These are phyloP conservation scores for Drosophila lacertosa DNA, from an alignment of 1,140 invertebrate genomes.

Conservation along the genomic window DNA sequence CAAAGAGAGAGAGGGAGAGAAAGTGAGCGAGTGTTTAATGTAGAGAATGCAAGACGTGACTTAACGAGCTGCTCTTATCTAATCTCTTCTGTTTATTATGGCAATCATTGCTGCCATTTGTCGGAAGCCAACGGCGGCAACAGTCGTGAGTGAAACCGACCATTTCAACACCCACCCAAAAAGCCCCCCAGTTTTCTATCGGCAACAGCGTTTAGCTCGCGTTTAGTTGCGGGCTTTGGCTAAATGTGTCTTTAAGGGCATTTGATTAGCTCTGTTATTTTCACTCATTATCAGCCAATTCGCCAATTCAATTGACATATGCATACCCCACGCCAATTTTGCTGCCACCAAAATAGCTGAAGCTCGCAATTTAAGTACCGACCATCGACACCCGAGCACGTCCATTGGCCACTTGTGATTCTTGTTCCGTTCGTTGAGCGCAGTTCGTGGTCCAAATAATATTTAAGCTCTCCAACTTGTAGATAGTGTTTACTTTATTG, in stretches of 20 bases:
- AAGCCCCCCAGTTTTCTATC: conserved; percentile 9
- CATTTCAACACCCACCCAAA: conserved; percentile 57
- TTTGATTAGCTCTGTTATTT: conserved; percentile 27
- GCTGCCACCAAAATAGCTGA: conserved; percentile 14
- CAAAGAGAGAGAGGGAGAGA: neutral
- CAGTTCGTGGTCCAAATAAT: neutral
- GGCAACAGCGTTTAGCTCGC: conserved; percentile 16
- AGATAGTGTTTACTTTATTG: too few relatives aligned
- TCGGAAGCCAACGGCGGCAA: conserved; percentile 68
- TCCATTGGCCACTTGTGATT: conserved; percentile 9
- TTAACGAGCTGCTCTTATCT: conserved; percentile 50
- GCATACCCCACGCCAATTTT: conserved; percentile 25
- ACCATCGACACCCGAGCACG: neutral
- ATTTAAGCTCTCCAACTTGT: too few relatives aligned
- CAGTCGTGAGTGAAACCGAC: conserved; percentile 61
- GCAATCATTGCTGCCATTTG: conserved; percentile 59
- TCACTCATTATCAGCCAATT: conserved; percentile 40
- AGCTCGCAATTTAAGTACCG: conserved; percentile 17
- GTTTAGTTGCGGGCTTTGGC: conserved; percentile 10
- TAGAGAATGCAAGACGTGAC: conserved; percentile 5
- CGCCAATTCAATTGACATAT: conserved; percentile 32
- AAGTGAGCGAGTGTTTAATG: neutral
- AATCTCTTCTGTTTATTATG: conserved; percentile 47
- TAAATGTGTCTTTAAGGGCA: conserved; percentile 28
- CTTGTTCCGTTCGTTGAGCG: neutral